Evolutionary conservation across 2,113 vertebrate genomes (phyloP).

Genomic region (Rhizomys pruinosus): DNA sequence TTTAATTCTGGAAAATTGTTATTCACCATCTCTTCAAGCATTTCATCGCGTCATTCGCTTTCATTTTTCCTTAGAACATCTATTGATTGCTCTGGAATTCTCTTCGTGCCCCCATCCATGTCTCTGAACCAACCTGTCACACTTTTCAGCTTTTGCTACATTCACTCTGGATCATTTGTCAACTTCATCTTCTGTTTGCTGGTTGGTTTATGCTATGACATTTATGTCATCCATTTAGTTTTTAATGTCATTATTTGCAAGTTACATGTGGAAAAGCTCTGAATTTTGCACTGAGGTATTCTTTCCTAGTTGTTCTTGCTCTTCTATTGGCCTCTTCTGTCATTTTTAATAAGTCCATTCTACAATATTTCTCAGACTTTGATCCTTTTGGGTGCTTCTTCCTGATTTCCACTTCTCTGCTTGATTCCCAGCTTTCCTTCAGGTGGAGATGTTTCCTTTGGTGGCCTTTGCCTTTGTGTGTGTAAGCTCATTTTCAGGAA

Average conservation of each 20-base stretch:
- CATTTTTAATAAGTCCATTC: background rate
- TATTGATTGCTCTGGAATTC: slow-evolving; percentile 13
- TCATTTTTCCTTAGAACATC: background rate
- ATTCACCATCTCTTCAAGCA: slow-evolving; percentile 6
- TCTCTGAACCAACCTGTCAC: background rate
- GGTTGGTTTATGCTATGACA: slow-evolving; percentile 16
- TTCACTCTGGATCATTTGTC: background rate
- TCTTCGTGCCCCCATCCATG: background rate
- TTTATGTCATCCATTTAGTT: background rate
- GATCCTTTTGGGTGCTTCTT: background rate
- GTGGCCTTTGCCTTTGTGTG: background rate
- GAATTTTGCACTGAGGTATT: background rate
- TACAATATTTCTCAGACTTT: background rate
- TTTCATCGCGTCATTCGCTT: slow-evolving; percentile 2
- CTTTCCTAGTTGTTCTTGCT: background rate
- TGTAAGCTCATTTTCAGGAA: slow-evolving; percentile 56
- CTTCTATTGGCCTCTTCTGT: background rate
- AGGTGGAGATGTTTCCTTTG: background rate
- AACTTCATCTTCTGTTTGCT: slow-evolving; percentile 26
- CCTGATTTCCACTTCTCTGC: background rate
- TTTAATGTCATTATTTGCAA: slow-evolving; percentile 45
- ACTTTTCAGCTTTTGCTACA: background rate
- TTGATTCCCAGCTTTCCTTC: slow-evolving; percentile 7
- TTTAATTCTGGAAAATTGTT: slow-evolving; percentile 32
- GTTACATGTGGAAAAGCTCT: slow-evolving; percentile 33